Conservation (phyloP, 2,113 vertebrate species). For the Calonectris borealis region DNA sequence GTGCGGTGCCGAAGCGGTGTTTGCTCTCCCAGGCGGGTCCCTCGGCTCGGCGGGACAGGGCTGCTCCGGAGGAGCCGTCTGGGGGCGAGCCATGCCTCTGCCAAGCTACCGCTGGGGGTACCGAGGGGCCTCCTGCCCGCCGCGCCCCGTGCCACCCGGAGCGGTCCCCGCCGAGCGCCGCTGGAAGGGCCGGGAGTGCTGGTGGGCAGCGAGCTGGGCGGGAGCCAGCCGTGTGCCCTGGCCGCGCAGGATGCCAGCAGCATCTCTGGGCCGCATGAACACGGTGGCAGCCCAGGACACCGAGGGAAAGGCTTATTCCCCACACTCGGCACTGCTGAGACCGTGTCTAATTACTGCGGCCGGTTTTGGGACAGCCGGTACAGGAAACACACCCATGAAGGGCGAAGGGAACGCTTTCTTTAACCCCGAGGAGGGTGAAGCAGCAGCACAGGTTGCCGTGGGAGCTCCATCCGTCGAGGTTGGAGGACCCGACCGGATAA, state of each 20-base stretch:
- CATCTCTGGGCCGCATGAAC: not conserved
- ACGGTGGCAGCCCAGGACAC: not conserved
- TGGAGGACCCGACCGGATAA: not conserved
- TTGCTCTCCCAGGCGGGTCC: not conserved
- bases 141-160: not conserved
- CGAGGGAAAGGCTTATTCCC: not conserved
- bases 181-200: not conserved
- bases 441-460: not conserved
- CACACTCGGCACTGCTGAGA: rapidly evolving
- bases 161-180: not conserved
- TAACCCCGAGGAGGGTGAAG: not conserved
- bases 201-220: not conserved
- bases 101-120: not conserved
- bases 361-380: not conserved
- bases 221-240: not conserved
- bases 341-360: not conserved
- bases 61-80: not conserved
- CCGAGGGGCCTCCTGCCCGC: not conserved
- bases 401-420: too few relatives aligned
- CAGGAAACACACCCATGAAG: not conserved
- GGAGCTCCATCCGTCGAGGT: not conserved
- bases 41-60: not conserved
- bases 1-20: not conserved
- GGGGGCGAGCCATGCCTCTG: not conserved
- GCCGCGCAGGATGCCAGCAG: not conserved